Conservation (phyloP, 2,888 invertebrate species). For the Ichneumoninae sp. region DNA sequence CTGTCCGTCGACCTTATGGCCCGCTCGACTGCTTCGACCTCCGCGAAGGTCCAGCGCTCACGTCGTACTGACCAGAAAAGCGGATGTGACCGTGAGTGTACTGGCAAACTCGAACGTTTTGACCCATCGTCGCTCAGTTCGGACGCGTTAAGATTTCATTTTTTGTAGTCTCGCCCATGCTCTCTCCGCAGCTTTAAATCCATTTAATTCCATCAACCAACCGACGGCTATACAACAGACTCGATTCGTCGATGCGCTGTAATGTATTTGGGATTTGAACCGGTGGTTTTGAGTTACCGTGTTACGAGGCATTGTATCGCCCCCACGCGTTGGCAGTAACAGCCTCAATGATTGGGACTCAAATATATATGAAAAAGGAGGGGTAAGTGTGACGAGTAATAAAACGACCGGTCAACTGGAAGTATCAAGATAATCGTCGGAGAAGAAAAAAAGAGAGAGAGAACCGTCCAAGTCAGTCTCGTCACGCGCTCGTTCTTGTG, state of each 20-base stretch:
- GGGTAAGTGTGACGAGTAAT: background rate
- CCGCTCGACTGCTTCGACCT: constrained; percentile 61
- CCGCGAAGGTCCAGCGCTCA: constrained; percentile 58
- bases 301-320: constrained; percentile 16
- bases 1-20: constrained; percentile 64
- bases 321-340: constrained; percentile 18
- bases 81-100: constrained; percentile 59
- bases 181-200: constrained; percentile 12
- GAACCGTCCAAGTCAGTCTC: background rate
- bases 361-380: background rate
- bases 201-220: constrained; percentile 23
- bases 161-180: constrained; percentile 50
- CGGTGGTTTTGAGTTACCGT: constrained; percentile 52
- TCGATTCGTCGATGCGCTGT: constrained; percentile 48
- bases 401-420: background rate
- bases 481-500: constrained; percentile 17
- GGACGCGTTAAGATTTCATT: constrained; percentile 38
- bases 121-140: constrained; percentile 5
- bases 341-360: background rate
- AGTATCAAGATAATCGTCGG: constrained; percentile 1
- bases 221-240: constrained; percentile 11
- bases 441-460: constrained; percentile 5
- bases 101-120: constrained; percentile 32
- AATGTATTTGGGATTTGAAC: constrained; percentile 43
- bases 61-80: constrained; percentile 55